Percentiles rank a stretch among this genome's conserved stretches.
These are phyloP conservation scores for Thalassarche chlororhynchos DNA, from an alignment of 2,113 vertebrate species.

Conservation along the genomic window DNA sequence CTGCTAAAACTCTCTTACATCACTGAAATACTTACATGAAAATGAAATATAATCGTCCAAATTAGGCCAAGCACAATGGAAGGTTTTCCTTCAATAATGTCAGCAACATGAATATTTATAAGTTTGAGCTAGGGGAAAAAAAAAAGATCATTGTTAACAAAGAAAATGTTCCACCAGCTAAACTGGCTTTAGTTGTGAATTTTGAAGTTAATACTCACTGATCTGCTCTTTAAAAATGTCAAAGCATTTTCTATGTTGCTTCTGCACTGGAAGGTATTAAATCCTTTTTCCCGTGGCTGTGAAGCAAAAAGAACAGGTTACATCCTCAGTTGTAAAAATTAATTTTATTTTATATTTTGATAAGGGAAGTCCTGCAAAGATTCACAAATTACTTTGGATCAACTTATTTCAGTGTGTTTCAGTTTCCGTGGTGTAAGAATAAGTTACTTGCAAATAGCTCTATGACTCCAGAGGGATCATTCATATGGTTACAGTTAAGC, in stretches of 20 bases:
- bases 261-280: constrained; percentile 89
- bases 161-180: constrained; percentile 9
- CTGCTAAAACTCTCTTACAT: neutral
- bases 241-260: constrained; percentile 93
- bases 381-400: neutral
- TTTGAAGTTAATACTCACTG: constrained; percentile 79
- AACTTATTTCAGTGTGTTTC: neutral
- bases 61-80: constrained; percentile 96
- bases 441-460: neutral
- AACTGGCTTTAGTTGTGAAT: neutral
- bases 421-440: neutral
- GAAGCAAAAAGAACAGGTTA: constrained; percentile 18
- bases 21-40: constrained; percentile 85
- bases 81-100: constrained; percentile 93
- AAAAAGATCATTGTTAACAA: constrained; percentile 46
- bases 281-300: constrained; percentile 89
- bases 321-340: neutral
- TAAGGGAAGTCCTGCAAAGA: neutral
- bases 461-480: neutral
- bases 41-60: constrained; percentile 97
- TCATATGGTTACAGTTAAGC: neutral
- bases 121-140: constrained; percentile 85
- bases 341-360: neutral
- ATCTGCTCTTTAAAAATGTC: constrained; percentile 86
- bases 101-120: constrained; percentile 96